Evolutionary conservation across 1,140 invertebrate genomes (phyloP).

Genomic region (Micrasema minimum): DNA sequence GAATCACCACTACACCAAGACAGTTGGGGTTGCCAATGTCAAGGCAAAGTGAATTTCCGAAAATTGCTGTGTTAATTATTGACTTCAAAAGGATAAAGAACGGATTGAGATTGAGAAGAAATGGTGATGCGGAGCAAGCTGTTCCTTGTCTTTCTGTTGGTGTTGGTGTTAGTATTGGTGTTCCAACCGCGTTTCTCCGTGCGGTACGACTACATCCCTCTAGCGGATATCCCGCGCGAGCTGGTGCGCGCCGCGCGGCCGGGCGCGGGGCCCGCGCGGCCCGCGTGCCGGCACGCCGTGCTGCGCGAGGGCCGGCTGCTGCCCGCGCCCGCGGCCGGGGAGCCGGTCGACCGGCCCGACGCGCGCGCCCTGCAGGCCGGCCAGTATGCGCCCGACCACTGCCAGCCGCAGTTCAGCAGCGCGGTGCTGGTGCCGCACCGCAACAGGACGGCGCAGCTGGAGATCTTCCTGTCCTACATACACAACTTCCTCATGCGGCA

Average conservation of each 20-base stretch:
- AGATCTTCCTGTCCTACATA: slow-evolving; percentile 86
- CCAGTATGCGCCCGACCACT: slow-evolving; percentile 77
- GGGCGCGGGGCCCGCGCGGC: not conserved
- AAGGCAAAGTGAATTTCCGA: too few relatives aligned
- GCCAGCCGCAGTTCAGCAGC: slow-evolving; percentile 79
- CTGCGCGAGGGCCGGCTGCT: slow-evolving; percentile 55
- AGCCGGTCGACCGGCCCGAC: slow-evolving; percentile 52
- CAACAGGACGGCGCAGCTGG: slow-evolving; percentile 82
- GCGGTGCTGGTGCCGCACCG: slow-evolving; percentile 92
- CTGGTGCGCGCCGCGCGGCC: slow-evolving; percentile 19
- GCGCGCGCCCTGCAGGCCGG: slow-evolving; percentile 64
- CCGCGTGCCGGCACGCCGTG: not conserved
- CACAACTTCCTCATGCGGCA: slow-evolving; percentile 91
- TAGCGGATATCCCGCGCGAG: slow-evolving; percentile 14
- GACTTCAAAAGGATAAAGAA: too few relatives aligned
- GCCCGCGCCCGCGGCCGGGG: slow-evolving; percentile 54
- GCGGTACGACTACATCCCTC: slow-evolving; percentile 23
- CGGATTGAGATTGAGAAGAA: too few relatives aligned
- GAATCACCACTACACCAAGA: too few relatives aligned
- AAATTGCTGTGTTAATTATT: too few relatives aligned
- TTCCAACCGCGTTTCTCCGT: slow-evolving; percentile 35
- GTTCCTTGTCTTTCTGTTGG: not conserved
- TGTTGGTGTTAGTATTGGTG: not conserved
- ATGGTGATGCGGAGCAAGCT: too few relatives aligned
- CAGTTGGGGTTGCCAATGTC: too few relatives aligned